Evolutionary conservation across 2,797 vertebrate genomes (phyloP).

Genomic region (Mus minutoides): DNA sequence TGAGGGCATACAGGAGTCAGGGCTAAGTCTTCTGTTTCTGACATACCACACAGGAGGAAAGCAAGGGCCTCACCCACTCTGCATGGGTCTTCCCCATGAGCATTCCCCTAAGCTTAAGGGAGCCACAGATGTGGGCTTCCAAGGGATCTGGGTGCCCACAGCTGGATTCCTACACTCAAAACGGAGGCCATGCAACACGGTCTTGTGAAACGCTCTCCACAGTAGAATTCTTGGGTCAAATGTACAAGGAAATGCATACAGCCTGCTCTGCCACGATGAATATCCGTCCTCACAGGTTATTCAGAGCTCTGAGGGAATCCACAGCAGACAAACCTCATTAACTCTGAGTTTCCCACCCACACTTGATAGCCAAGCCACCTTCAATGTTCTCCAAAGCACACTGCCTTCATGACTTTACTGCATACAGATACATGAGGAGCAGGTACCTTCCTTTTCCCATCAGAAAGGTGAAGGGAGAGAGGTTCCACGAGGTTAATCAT

Average conservation of each 20-base stretch:
- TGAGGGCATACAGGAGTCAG: neutral
- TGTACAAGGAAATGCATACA: neutral
- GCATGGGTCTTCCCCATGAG: neutral
- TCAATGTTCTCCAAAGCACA: neutral
- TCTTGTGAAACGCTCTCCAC: neutral
- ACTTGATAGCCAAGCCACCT: neutral
- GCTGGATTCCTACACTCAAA: neutral
- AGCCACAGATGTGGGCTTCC: neutral
- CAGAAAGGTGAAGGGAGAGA: neutral
- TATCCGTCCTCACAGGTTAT: neutral
- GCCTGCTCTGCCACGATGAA: neutral
- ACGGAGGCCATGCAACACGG: neutral
- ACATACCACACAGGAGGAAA: neutral
- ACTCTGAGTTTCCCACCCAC: neutral
- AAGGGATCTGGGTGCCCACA: neutral
- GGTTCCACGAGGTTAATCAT: neutral
- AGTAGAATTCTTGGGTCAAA: neutral
- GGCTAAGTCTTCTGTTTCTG: neutral
- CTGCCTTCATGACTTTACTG: neutral
- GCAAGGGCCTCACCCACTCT: neutral
- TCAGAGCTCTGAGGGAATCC: neutral
- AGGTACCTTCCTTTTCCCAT: neutral
- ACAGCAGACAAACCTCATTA: neutral
- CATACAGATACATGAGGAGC: neutral
- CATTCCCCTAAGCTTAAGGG: neutral